A percentile compares a stretch with the other conserved stretches of the same genome.
Evolutionary conservation across 2,797 vertebrate species (phyloP).

Genomic region (Cyprinodon diabolis): DNA sequence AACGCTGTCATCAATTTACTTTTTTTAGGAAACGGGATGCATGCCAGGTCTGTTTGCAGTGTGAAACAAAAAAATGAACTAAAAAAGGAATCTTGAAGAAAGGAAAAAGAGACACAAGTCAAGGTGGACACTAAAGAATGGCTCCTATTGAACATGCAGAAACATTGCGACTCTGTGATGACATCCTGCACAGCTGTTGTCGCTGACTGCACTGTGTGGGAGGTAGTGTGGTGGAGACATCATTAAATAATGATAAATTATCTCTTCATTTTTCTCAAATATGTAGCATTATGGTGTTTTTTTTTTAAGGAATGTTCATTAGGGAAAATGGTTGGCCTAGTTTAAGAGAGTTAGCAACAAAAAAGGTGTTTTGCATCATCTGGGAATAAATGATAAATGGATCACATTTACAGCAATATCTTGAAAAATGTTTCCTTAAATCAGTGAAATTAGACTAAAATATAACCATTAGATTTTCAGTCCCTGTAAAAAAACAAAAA

Average conservation of each 20-base stretch:
- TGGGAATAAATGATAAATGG: slow-evolving; percentile 80
- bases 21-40: slow-evolving; percentile 67
- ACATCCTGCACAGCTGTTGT: slow-evolving; percentile 68
- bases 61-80: slow-evolving; percentile 61
- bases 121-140: slow-evolving; percentile 26
- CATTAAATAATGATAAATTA: slow-evolving; percentile 80
- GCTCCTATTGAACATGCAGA: slow-evolving; percentile 34
- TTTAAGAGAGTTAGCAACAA: slow-evolving; percentile 61
- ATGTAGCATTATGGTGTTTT: slow-evolving; percentile 58
- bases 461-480: slow-evolving; percentile 11
- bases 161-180: slow-evolving; percentile 37
- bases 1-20: slow-evolving; percentile 65
- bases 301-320: slow-evolving; percentile 54
- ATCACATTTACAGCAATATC: slow-evolving; percentile 57
- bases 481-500: slow-evolving; percentile 2
- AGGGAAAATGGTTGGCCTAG: slow-evolving; percentile 72
- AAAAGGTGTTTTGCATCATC: slow-evolving; percentile 69
- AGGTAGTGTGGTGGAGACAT: slow-evolving; percentile 61
- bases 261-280: slow-evolving; percentile 71
- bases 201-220: slow-evolving; percentile 60
- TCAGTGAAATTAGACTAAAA: slow-evolving; percentile 48
- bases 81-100: slow-evolving; percentile 44
- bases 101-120: slow-evolving; percentile 21
- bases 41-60: slow-evolving; percentile 73
- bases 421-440: slow-evolving; percentile 64